Evolutionary conservation across 2,113 vertebrate species (phyloP), one percentile per base, ranked within the genome.

Genomic region (Ictidomys tridecemlineatus): DNA sequence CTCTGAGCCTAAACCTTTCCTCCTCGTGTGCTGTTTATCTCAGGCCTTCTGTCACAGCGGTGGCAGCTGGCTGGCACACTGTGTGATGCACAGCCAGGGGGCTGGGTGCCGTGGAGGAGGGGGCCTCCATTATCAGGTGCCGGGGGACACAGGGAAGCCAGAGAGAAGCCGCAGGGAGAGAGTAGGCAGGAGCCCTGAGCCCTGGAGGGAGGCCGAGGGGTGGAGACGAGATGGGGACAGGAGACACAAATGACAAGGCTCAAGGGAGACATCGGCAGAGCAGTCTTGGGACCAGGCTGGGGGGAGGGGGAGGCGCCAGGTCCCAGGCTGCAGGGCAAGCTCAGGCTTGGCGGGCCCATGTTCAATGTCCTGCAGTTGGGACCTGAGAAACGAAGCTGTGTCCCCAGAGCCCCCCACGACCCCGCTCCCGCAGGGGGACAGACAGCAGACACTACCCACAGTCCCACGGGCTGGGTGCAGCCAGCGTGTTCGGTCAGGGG

Each of bases 401-500:
- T 34, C 17, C 17, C 42, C 12, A 0, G 1, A 39, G 26, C 3
- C 16, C 30, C 67, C 11, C n/a, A 39, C 12, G 12, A 42, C 45
- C 79, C 72, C 18, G 14, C 22, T 32, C 17, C 7, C 30, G 30
- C 34, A 45, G 65, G 61, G 39, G 7, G 39, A 51, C 34, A 16
- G 84, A 53, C 2, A 17, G 3, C 4, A 30, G 72, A 42, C 10
- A 8, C 26, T 0, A 8, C 26, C 76, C 56, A 16, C 10, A 51
- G 53, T 10, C 22, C 45, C 20, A 4, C 2, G 17, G 9, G 24
- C 69, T 22, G 69, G 39, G 12, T 7, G 0, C 24, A 22, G 12
- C 26, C 0, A 0, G 22, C 9, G 0, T 9, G 34, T 56, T 22
- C 73, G n/a, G 1, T 0, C 37, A 13, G 42, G 22, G 8, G 12